Evolutionary conservation across 1,140 invertebrate genomes (phyloP).

Genomic region (Drosophila grimshawi): DNA sequence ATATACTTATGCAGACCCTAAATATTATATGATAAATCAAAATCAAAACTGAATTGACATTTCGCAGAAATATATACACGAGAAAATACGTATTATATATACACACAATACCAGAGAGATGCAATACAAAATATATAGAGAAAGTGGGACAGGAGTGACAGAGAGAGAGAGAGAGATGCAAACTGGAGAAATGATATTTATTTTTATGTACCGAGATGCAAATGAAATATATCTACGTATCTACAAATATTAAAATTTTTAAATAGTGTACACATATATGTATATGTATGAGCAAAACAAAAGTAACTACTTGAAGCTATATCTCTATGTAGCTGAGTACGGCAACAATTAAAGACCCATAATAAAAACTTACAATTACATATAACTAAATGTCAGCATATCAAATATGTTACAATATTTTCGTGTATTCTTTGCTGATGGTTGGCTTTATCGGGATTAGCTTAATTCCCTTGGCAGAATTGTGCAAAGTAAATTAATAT

Average conservation of each 20-base stretch:
- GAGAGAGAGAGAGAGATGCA: conserved; percentile 2
- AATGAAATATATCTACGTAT: conserved; percentile 42
- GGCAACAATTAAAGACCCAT: conserved; percentile 55
- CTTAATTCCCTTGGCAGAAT: too few species aligned
- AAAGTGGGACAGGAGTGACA: conserved; percentile 8
- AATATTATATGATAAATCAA: conserved; percentile 25
- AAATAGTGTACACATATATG: conserved; percentile 41
- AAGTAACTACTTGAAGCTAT: conserved; percentile 32
- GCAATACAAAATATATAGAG: conserved; percentile 18
- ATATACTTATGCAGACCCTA: conserved; percentile 64
- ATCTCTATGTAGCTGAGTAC: conserved; percentile 37
- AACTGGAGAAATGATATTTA: conserved; percentile 17
- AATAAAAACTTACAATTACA: conserved; percentile 61
- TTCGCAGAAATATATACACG: conserved; percentile 44
- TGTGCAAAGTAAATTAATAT: too few species aligned
- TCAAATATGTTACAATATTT: conserved; percentile 69
- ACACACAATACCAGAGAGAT: conserved; percentile 19
- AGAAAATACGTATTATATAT: conserved; percentile 43
- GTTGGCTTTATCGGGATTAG: background rate
- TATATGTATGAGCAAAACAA: conserved; percentile 29
- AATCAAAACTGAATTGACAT: conserved; percentile 18
- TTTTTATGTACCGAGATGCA: conserved; percentile 27
- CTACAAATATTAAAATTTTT: conserved; percentile 27
- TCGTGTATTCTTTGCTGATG: conserved; percentile 16
- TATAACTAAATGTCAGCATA: conserved; percentile 71